Evolutionary conservation across 2,797 vertebrate species (phyloP), one percentile per base, ranked within the genome.

Genomic region (Hozukius guyotensis): DNA sequence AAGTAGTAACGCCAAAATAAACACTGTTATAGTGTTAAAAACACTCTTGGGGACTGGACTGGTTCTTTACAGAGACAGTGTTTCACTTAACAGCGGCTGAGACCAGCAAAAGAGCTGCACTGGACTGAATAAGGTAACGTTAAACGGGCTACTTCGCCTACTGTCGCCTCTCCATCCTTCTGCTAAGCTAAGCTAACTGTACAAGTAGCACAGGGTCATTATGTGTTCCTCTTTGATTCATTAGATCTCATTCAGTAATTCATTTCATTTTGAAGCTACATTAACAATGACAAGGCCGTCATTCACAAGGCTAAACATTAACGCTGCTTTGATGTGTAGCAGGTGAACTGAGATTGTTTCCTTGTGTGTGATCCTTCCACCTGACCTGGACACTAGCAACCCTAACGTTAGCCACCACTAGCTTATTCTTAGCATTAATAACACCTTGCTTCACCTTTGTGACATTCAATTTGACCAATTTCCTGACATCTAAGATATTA

Each of bases 101-200:
- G 81, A 81, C 67, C 84, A 78, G 79, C 77, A 62, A 10, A 56
- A 76, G 79, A 76, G 74, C 87, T 66, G 84, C 73, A 86, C 81
- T 66, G 88, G 81, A 75, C 89, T 81, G 83, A 80, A 93, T 57
- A 92, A 89, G 92, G 94, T 94, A 93, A 91, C 78, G 80, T 75
- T 57, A 29, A 68, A 14, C 62, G 56, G 74, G 78, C 74, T 88
- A 46, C 84, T 82, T 71, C 65, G 67, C 78, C 36, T 38, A 38
- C 36, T 71, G 34, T 69, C 62, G 31, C 73, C 32, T 85, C 79
- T 86, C 59, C 90, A 87, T 89, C 90, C 77, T 82, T 65, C 36
- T 59, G 82, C 83, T 81, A 59, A n/a, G 89, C 87, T 91, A 92
- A 77, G 80, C 91, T 91, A 90, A 83, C 80, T 31, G 42, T 74